Conservation (phyloP, 2,888 invertebrate species). For the Stenoptilia bipunctidactyla region DNA sequence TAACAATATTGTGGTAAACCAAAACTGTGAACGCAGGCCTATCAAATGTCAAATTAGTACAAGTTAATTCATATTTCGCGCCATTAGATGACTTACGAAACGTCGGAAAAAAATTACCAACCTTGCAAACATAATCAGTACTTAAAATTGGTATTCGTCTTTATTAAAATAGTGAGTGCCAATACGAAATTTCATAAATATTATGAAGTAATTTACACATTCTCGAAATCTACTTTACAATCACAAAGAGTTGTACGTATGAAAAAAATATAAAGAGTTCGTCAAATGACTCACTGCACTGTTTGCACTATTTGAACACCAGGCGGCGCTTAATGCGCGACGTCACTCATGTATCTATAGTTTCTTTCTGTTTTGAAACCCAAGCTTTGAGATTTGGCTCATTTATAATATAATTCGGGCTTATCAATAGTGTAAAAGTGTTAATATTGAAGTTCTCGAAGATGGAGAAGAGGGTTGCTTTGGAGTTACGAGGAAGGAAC, state of each 20-base stretch:
- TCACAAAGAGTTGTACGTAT: too few relatives aligned
- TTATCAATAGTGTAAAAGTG: conserved; percentile 43
- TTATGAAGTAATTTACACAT: too few relatives aligned
- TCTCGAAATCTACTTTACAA: too few relatives aligned
- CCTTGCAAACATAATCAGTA: conserved; percentile 13
- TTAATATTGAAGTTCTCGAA: conserved; percentile 30
- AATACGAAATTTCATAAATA: too few relatives aligned
- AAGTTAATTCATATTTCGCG: too few relatives aligned
- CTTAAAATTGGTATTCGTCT: too few relatives aligned
- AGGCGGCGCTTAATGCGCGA: conserved; percentile 57
- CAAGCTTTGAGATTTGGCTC: conserved; percentile 66
- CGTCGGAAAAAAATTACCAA: conserved; percentile 29
- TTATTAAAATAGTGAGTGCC: too few relatives aligned
- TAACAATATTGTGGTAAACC: too few relatives aligned
- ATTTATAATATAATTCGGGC: conserved; percentile 44
- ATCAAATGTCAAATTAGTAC: too few relatives aligned
- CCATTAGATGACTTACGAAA: too few relatives aligned
- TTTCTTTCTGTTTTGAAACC: conserved; percentile 73
- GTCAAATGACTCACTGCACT: conserved; percentile 37
- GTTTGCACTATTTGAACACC: conserved; percentile 39
- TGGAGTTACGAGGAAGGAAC: conserved; percentile 93
- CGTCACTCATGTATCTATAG: conserved; percentile 69
- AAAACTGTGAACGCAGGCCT: too few relatives aligned
- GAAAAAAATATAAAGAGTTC: conserved; percentile 13
- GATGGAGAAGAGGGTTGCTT: conserved; percentile 96